A percentile compares a stretch with the other conserved stretches of the same genome.
Conservation (phyloP, 2,113 vertebrate genomes). For the Gymnorhina tibicen region DNA sequence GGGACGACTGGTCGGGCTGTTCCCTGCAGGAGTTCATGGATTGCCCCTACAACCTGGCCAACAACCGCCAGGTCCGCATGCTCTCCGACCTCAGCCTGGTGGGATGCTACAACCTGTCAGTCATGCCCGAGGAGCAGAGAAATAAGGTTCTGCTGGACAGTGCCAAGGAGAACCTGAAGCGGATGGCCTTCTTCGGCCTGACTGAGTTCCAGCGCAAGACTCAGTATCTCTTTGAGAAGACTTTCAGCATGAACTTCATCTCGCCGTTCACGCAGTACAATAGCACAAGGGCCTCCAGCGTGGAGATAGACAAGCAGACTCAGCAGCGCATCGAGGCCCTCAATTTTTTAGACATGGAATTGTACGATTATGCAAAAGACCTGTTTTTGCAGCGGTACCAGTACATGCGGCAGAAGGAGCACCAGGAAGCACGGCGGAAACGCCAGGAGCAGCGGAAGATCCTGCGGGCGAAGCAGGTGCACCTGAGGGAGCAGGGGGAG, state of each 20-base stretch:
- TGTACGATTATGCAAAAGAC: slow-evolving; percentile 94
- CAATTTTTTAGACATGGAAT: slow-evolving; percentile 91
- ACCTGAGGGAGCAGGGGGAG: slow-evolving; percentile 31
- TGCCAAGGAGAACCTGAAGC: slow-evolving; percentile 90
- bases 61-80: slow-evolving; percentile 97
- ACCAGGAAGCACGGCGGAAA: slow-evolving; percentile 85
- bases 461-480: slow-evolving; percentile 65
- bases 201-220: slow-evolving; percentile 97
- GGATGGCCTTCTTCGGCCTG: slow-evolving; percentile 96
- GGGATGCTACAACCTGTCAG: slow-evolving; percentile 93
- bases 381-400: slow-evolving; percentile 97
- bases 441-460: slow-evolving; percentile 86
- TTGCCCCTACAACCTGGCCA: slow-evolving; percentile 94
- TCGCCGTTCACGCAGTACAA: slow-evolving; percentile 94
- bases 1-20: slow-evolving; percentile 96
- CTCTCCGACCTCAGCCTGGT: slow-evolving; percentile 93
- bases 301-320: slow-evolving; percentile 84
- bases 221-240: slow-evolving; percentile 95
- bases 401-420: slow-evolving; percentile 91
- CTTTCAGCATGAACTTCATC: slow-evolving; percentile 94
- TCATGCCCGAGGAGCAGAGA: slow-evolving; percentile 89
- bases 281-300: slow-evolving; percentile 90
- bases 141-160: slow-evolving; percentile 91
- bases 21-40: slow-evolving; percentile 94
- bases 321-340: slow-evolving; percentile 87